These are phyloP conservation scores for Orbicella faveolata DNA, from an alignment of 64 coral and sea anemone species.

Conservation along the genomic window DNA sequence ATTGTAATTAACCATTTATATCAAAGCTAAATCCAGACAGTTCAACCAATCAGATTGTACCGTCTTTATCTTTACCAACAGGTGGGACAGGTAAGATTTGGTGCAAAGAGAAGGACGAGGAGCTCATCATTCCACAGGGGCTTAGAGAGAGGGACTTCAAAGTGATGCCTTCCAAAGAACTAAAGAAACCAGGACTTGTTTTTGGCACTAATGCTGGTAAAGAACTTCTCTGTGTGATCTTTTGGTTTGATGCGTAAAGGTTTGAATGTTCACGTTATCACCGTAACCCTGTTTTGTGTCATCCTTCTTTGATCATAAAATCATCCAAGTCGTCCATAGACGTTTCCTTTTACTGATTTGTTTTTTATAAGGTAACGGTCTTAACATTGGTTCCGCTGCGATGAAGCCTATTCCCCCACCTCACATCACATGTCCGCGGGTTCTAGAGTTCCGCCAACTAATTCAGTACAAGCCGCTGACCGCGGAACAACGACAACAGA, in stretches of 20 bases:
- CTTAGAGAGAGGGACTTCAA: slow-evolving; percentile 94
- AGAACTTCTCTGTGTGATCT: not conserved
- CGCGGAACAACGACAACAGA: slow-evolving; percentile 52
- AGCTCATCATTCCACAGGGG: slow-evolving; percentile 70
- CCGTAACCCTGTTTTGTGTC: not conserved
- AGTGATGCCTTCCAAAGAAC: slow-evolving; percentile 57
- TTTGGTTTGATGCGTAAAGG: no score
- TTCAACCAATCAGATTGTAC: not conserved
- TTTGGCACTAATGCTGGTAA: slow-evolving; percentile 93
- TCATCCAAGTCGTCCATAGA: no score
- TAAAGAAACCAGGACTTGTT: slow-evolving; percentile 62
- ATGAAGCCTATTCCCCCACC: slow-evolving; percentile 32
- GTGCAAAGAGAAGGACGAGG: slow-evolving; percentile 74
- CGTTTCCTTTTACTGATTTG: not conserved
- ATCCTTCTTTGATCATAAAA: not conserved
- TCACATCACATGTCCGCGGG: slow-evolving; percentile 72
- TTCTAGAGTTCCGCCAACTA: slow-evolving; percentile 79
- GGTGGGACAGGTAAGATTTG: slow-evolving; percentile 85
- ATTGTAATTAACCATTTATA: not conserved
- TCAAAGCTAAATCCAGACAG: not conserved
- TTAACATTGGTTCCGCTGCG: slow-evolving; percentile 66
- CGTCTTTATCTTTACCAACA: not conserved
- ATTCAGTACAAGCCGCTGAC: slow-evolving; percentile 79
- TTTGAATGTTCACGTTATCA: no score
- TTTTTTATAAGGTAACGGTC: slow-evolving; percentile 51